A percentile compares a stretch with the other conserved stretches of the same genome.
These are phyloP conservation scores for Sebastes vulpes DNA, from an alignment of 2,797 vertebrate species.

Conservation along the genomic window DNA sequence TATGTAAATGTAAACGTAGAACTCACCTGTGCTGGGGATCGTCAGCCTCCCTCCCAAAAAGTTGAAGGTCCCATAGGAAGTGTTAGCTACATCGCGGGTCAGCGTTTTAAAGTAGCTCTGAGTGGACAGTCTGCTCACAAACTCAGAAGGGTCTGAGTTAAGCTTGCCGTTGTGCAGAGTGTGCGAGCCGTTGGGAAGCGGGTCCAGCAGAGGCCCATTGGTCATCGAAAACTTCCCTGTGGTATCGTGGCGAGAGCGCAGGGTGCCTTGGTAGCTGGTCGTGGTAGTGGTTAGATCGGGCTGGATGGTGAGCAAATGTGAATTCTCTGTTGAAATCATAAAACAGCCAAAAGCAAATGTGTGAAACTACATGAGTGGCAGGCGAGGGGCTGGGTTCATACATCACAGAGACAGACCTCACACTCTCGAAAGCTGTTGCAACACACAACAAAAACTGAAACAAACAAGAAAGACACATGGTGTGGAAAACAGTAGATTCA, in stretches of 20 bases:
- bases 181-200: conserved; percentile 92
- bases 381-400: conserved; percentile 30
- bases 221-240: conserved; percentile 93
- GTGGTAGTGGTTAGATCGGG: conserved; percentile 97
- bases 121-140: conserved; percentile 92
- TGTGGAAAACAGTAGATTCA: conserved; percentile 54
- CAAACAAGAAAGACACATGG: conserved; percentile 76
- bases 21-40: conserved; percentile 94
- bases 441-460: conserved; percentile 60
- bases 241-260: conserved; percentile 92
- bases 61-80: conserved; percentile 98
- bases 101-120: conserved; percentile 97
- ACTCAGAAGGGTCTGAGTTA: conserved; percentile 88
- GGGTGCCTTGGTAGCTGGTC: conserved; percentile 96
- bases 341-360: conserved; percentile 62
- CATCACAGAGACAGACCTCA: conserved; percentile 73
- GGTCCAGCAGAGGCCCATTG: conserved; percentile 95
- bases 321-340: conserved; percentile 89
- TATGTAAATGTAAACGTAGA: neutral
- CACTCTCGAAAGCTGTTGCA: conserved; percentile 71
- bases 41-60: conserved; percentile 96
- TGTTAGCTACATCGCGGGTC: conserved; percentile 92
- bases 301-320: conserved; percentile 98
- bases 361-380: conserved; percentile 67
- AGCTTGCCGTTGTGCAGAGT: conserved; percentile 95